Conservation (phyloP, 23 tunicate species). For the Aplidium turbinatum region DNA sequence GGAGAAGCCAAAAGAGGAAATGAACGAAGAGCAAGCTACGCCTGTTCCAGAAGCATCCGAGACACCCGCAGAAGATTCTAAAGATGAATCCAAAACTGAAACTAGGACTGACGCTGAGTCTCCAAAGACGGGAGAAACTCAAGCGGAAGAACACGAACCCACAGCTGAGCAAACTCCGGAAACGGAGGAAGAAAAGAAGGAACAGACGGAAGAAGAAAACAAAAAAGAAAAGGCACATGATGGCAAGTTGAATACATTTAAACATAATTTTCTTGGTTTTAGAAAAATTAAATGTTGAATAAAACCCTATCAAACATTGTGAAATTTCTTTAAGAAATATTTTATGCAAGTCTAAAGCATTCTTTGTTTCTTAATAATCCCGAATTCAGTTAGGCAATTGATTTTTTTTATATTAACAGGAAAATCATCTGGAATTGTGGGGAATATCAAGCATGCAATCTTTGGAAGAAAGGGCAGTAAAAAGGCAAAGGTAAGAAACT, state of each 20-base stretch:
- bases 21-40: neutral
- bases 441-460: constrained; percentile 23
- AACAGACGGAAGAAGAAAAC: constrained; percentile 10
- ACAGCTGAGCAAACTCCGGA: neutral
- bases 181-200: constrained; percentile 9
- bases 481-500: constrained; percentile 40
- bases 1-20: neutral
- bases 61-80: constrained; percentile 5
- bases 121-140: constrained; percentile 3
- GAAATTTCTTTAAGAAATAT: too few species aligned
- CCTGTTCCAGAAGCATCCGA: neutral
- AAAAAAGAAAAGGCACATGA: neutral
- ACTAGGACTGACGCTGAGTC: constrained; percentile 7
- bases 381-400: neutral
- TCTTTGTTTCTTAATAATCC: too few species aligned
- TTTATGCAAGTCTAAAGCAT: too few species aligned
- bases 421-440: constrained; percentile 34
- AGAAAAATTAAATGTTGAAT: too few species aligned
- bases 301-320: neutral
- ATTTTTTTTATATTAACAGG: too few species aligned
- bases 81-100: constrained; percentile 11
- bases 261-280: too few species aligned
- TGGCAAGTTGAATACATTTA: neutral
- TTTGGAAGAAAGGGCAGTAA: constrained; percentile 40
- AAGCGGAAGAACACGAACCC: constrained; percentile 13